phyloP scores from a whole-genome alignment of 2,113 vertebrate genomes.

The Anoura caudifer region DNA sequence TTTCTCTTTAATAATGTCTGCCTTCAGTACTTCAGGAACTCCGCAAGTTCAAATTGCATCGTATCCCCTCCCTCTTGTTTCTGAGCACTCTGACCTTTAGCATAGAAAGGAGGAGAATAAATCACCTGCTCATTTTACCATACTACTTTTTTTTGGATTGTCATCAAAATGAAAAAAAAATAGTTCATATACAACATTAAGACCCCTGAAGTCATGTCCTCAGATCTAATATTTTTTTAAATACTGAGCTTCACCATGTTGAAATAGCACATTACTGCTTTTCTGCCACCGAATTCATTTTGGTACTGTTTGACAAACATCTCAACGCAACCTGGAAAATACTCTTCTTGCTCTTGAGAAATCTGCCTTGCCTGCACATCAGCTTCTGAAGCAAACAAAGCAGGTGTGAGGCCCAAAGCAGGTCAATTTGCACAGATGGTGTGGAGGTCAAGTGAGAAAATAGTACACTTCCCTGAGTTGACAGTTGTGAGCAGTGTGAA shows the following conservation, averaged over 20 bases:
- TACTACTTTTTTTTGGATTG: background rate
- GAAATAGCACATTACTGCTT: background rate
- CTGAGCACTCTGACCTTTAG: background rate
- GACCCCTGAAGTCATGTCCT: background rate
- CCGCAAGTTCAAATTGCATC: background rate
- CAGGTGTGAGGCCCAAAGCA: slow-evolving; percentile 12
- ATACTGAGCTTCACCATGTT: background rate
- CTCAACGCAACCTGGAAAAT: slow-evolving; percentile 15
- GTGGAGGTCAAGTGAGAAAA: slow-evolving; percentile 29
- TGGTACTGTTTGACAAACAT: background rate
- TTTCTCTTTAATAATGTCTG: background rate
- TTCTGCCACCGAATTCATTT: background rate
- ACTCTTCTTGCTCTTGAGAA: background rate
- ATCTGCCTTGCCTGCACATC: background rate
- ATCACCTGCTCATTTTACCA: background rate
- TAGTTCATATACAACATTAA: background rate
- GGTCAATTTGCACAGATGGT: slow-evolving; percentile 33
- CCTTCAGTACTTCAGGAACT: background rate
- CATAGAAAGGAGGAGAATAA: background rate
- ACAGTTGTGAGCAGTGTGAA: background rate
- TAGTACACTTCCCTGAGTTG: background rate
- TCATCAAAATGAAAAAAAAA: background rate
- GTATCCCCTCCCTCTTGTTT: background rate
- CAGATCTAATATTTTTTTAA: background rate
- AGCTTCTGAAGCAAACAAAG: background rate